A percentile compares a stretch with the other conserved stretches of the same genome.
phyloP scores from a whole-genome alignment of 64 coral and sea anemone genomes.

The Montipora sp. region DNA sequence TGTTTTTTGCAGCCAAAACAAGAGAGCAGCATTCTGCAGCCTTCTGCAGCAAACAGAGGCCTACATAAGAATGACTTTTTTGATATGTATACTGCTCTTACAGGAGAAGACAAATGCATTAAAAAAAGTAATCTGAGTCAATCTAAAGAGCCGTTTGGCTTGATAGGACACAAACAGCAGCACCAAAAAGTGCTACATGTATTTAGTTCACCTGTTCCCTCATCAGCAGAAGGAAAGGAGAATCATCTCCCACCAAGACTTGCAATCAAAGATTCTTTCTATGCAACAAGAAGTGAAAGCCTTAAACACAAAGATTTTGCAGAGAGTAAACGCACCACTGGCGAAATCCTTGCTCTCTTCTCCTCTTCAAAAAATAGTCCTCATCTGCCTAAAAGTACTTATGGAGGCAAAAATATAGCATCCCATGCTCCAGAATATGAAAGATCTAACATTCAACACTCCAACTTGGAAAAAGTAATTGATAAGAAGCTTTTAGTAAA shows the following conservation, averaged over 20 bases:
- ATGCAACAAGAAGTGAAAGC: not conserved
- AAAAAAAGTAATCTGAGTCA: not conserved
- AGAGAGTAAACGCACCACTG: not conserved
- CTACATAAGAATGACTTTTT: conserved; percentile 13
- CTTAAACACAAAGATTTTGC: not conserved
- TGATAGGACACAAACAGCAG: not conserved
- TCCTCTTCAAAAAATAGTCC: not conserved
- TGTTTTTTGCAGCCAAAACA: not conserved
- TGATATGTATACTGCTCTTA: not conserved
- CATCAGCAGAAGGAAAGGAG: not conserved
- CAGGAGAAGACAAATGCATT: not conserved
- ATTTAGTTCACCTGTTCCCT: not conserved
- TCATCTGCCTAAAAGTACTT: not conserved
- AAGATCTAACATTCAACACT: not conserved
- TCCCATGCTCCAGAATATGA: not conserved
- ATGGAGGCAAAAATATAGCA: not conserved
- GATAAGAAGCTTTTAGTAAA: not conserved
- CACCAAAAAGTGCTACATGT: conserved; percentile 6
- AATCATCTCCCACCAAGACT: not conserved
- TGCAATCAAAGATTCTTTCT: not conserved
- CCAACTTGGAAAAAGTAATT: not conserved
- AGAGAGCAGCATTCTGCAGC: not conserved
- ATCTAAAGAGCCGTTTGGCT: not conserved
- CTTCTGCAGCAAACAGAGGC: not conserved
- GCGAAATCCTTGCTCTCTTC: conserved; percentile 19